Percentiles rank a stretch among this genome's conserved stretches.
These are phyloP conservation scores for Caerostris darwini DNA, from an alignment of 1,140 invertebrate species.

Conservation along the genomic window DNA sequence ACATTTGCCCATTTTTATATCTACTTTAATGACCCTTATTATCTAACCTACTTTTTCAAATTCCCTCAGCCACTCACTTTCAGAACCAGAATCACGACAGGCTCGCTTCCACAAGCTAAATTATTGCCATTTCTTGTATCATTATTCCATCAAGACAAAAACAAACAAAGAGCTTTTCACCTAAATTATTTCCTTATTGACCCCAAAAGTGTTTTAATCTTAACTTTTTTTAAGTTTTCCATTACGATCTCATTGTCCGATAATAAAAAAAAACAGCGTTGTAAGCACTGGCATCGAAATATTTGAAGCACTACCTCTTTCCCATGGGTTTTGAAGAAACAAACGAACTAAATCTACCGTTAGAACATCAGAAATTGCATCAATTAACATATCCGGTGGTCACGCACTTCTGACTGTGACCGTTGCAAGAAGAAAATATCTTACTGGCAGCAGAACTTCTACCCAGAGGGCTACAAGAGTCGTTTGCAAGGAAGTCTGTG, in stretches of 20 bases:
- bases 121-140: background rate
- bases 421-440: constrained; percentile 11
- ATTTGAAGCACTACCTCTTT: background rate
- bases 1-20: background rate
- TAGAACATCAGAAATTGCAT: background rate
- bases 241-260: background rate
- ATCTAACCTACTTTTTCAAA: background rate
- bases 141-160: background rate
- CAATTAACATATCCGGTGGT: constrained; percentile 69
- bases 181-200: background rate
- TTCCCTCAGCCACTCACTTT: background rate
- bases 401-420: constrained; percentile 52
- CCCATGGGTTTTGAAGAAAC: background rate
- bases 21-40: background rate
- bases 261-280: background rate
- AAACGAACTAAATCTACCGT: background rate
- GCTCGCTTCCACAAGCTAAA: background rate
- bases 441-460: background rate
- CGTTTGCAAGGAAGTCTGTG: background rate
- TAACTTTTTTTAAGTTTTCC: background rate
- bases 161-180: background rate
- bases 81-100: background rate
- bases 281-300: background rate
- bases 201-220: background rate
- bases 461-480: background rate